Evolutionary conservation across 1,140 invertebrate species (phyloP).

Genomic region (Dreissena polymorpha): DNA sequence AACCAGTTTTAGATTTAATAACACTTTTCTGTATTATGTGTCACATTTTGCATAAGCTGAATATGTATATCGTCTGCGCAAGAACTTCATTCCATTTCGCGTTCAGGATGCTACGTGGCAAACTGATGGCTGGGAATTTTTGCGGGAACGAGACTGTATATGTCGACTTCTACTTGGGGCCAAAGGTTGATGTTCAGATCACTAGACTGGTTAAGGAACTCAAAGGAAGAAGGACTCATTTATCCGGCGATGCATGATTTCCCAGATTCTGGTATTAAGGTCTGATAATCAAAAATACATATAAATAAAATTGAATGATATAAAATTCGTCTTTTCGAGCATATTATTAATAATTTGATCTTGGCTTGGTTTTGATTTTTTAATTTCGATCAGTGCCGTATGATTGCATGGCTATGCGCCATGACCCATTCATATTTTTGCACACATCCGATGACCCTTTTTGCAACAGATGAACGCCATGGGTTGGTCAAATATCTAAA

Average conservation of each 20-base stretch:
- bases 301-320: not conserved
- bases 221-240: conserved; percentile 64
- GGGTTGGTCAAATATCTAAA: too few species aligned
- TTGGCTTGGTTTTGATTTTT: not conserved
- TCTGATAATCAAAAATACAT: not conserved
- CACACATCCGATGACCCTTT: too few species aligned
- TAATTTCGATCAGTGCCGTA: not conserved
- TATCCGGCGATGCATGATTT: conserved; percentile 8
- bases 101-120: conserved; percentile 70
- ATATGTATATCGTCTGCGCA: conserved; percentile 73
- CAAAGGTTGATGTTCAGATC: conserved; percentile 59
- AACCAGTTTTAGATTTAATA: too few species aligned
- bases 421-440: not conserved
- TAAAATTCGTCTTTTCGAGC: not conserved
- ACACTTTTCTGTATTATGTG: too few species aligned
- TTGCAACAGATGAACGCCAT: too few species aligned
- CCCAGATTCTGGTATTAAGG: not conserved
- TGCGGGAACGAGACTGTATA: conserved; percentile 74
- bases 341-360: not conserved
- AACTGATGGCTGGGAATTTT: conserved; percentile 78
- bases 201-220: conserved; percentile 67
- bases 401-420: not conserved
- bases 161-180: conserved; percentile 70
- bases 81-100: conserved; percentile 72
- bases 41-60: conserved; percentile 79